phyloP scores from a whole-genome alignment of 2,888 invertebrate species.

The Biston stratarius region DNA sequence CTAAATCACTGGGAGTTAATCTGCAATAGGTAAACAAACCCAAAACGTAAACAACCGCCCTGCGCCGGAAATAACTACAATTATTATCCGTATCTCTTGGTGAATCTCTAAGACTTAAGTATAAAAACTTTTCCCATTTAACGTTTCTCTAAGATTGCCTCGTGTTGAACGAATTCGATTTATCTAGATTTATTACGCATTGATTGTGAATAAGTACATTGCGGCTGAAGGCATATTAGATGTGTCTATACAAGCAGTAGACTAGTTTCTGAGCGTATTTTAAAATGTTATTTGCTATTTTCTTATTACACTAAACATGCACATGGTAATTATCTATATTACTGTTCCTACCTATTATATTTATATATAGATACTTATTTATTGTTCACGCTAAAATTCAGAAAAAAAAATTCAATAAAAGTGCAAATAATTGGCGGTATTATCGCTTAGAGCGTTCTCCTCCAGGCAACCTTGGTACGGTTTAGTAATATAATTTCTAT shows the following conservation, averaged over 20 bases:
- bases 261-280: not conserved
- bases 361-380: no score
- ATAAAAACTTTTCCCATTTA: constrained; percentile 27
- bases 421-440: no score
- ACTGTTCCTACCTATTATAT: no score
- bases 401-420: no score
- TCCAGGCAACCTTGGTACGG: no score
- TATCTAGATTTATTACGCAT: constrained; percentile 23
- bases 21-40: constrained; percentile 15
- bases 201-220: constrained; percentile 35
- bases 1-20: constrained; percentile 22
- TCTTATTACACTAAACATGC: no score
- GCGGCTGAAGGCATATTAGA: constrained; percentile 11
- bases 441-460: no score
- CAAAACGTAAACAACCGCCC: constrained; percentile 31
- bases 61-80: constrained; percentile 22
- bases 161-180: constrained; percentile 12
- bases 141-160: constrained; percentile 7
- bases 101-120: constrained; percentile 23
- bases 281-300: not conserved
- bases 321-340: no score
- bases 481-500: no score
- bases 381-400: no score
- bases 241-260: constrained; percentile 8
- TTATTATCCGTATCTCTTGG: constrained; percentile 18